Evolutionary conservation across 2,888 invertebrate species (phyloP), one percentile per base, ranked within the genome.

Genomic region (Augiades crinisus): DNA sequence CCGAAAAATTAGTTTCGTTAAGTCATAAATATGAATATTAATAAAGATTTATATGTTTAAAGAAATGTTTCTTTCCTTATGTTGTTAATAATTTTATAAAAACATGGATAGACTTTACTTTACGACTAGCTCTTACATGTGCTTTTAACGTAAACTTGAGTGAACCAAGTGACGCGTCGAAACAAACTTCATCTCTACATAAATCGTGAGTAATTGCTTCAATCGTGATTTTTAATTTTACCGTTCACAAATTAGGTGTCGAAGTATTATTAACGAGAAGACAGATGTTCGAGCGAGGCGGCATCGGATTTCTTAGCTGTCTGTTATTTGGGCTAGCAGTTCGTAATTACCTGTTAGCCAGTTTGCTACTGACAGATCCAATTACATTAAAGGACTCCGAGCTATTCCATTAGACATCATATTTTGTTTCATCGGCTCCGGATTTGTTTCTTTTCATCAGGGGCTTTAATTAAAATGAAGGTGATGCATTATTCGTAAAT

Each of bases 321-420:
- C 71, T 78, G 78, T 83, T 81, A 79, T 82, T 82, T 81, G 78
- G 73, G 75, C 72, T 74, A 76, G 72, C 70, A 73, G 68, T 70
- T 70, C 69, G 75, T 83, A 87, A 85, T 85, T 86, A 85, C 83
- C 81, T 80, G 78, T 75, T 83, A 82, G 81, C 80, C 81, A 80
- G 78, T 76, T 82, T 86, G 85, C 71, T 69, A 65, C 78, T 81
- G 87, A 87, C 86, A 85, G 81, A 78, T 86, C 79, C 85, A 84
- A 86, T 88, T 87, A 85, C 78, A 78, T 74, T 77, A 75, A 77
- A 79, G 72, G 74, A 75, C 77, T 79, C 73, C 75, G 75, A 75
- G 69, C 68, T 61, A 72, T 74, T 75, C 75, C 71, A 76, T 81
- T 77, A 74, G 70, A 64, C 66, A 68, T 67, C 62, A 71, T 67